Evolutionary conservation across 2,797 vertebrate genomes (phyloP), one percentile per base, ranked within the genome.

Genomic region (Anas capensis): DNA sequence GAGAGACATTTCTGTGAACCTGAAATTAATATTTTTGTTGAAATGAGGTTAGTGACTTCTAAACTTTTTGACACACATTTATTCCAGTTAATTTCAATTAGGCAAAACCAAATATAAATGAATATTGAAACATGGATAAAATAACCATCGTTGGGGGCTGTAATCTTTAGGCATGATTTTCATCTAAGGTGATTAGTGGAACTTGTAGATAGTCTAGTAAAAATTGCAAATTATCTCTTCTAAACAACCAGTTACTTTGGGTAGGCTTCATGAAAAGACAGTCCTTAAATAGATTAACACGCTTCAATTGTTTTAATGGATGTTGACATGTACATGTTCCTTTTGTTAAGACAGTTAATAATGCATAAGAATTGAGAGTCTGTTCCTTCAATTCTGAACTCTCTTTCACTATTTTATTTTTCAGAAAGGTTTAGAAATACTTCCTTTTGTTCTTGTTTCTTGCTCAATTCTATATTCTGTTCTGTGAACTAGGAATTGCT

Each of bases 21-120:
- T 48, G 71, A 78, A 93, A 64, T 68, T 54, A 36, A 83, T 82
- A 46, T 29, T 88, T 96, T 56, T 80, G 31, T 54, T 85, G 78
- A 84, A 94, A 94, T 86, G 40, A 90, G 82, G 60, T 48, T 79
- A 73, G 69, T 21, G 42, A 66, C 56, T 90, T 53, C 76, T 90
- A 84, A 92, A 94, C 51, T 79, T 40, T 90, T 94, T 93, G 90
- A 88, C 73, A 91, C 33, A 29, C 61, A 86, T 92, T 96, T 97
- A 82, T 90, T 93, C 40, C 73, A 94, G 96, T 95, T 96, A 24
- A 93, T 93, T 97, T 95, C 40, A 91, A 78, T 94, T 92, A 95
- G 13, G 15, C 33, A 77, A 76, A 93, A 94, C 5, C 54, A 84
- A 78, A 94, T 61, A 58, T 70, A 91, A 87, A 88, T 91, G 10